Evolutionary conservation across 2,797 vertebrate genomes (phyloP), one percentile per base, ranked within the genome.

Genomic region (Siniperca undulata): DNA sequence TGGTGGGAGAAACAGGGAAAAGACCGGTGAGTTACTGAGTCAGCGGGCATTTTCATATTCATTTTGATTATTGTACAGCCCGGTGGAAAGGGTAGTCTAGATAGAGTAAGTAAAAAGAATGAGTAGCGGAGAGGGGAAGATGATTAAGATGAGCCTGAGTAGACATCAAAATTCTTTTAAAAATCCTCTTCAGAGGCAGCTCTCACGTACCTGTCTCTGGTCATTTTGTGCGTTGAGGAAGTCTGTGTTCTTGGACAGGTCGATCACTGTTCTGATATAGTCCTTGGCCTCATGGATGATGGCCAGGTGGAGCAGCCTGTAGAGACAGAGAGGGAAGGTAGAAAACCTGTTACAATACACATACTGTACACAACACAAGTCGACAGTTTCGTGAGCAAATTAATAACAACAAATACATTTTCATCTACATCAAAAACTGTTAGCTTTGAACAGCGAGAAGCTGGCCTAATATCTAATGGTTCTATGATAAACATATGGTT

Each of bases 221-320:
- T 97, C 96, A 88, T 99, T 99, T 89, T 99, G 98, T 83, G 93
- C 90, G 92, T 98, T 96, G 65, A 99, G 97, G 90, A 98, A 99
- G 58, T 90, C 76, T 89, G 97, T 96, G 65, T 96, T 95, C 52
- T 92, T 93, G 27, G 96, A 95, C 74, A 95, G 93, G 19, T 95
- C 93, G n/a, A 99, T 96, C 88, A 97, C 97, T 44, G 95, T 94
- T 73, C 90, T 80, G 53, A 97, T 96, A 85, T 96, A 92, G 19
- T 96, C 94, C 83, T 96, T 97, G 67, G 97, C 97, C 79, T 98
- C 97, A 0, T 99, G 98, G 92, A 99, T 99, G 70, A 99, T 95
- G 6, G 98, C 97, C 85, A 99, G 93, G 88, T 99, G 98, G 73
- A 99, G 97, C 88, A 98, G 95, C 91, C 98, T 99, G 86, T 1